Evolutionary conservation across 2,888 invertebrate species (phyloP), one percentile per base, ranked within the genome.

Genomic region (Tortricodes alternella): DNA sequence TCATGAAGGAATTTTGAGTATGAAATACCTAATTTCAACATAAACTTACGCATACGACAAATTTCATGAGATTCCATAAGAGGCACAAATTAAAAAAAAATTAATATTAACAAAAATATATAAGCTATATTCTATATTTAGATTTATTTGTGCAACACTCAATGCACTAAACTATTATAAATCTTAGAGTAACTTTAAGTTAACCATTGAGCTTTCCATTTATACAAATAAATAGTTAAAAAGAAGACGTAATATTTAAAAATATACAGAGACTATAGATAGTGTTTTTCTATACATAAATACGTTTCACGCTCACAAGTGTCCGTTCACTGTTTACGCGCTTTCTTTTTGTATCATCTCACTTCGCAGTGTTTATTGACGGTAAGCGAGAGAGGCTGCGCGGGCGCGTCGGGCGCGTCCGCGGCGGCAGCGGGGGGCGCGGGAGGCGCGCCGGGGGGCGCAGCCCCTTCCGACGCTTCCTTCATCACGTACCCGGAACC

Each of bases 351-450:
- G 87, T 94, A 96, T 96, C 96, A 96, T 93, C 96, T 96, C 93
- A 96, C 96, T 93, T 95, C 95, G 91, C 95, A 95, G 92, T 95
- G 95, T 92, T 95, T 95, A 83, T 93, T 94, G 73, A 94, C 92
- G 77, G 94, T 91, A 78, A 93, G 91, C 62, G 93, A 68, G 62
- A 74, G 58, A 52, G 64, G 41, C 52, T 63, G 51, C 60, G 76
- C 35, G 73, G 78, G 23, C 34, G 16, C 34, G 43, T 56, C 53
- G 38, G 53, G 51, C 59, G 27, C 13, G 67, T 60, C 56, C 34
- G 78, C 13, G 68, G 78, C 64, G 43, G 66, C 44, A 46, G 73
- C 59, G 49, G 79, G 53, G 70, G 80, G 21, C 32, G 63, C 62
- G 55, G 61, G 58, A 61, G 57, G 61, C 63, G 62, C 50, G 68